Evolutionary conservation across 2,888 invertebrate species (phyloP), one percentile per base, ranked within the genome.

Genomic region (Exocentrus adspersus): DNA sequence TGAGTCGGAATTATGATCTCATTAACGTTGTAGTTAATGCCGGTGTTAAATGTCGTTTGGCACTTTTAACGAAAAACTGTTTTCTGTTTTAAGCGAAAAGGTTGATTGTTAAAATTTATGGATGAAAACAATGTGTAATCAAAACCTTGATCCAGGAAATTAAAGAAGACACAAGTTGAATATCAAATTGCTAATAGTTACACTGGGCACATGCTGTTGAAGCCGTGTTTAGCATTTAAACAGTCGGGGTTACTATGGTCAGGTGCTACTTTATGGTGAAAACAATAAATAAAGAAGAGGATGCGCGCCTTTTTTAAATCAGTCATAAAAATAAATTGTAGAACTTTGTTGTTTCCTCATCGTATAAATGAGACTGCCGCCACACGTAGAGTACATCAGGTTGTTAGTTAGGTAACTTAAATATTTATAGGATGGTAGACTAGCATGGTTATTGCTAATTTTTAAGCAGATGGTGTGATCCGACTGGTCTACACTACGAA

Each of bases 231-330:
- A 20, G 54, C 28, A 54, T 54, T 43, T 43, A 43, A 54, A 54
- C 14, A 21, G 43, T 28, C 43, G 28, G 43, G 19, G 43, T 17
- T 28, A 54, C 54, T 14, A 16, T 14, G 24, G 48, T 54, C 61
- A 63, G 63, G 63, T 63, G 59, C 50, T 41, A 41, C 24, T 41
- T 50, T 53, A 59, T 62, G n/a, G 41, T 46, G 45, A 60, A 59
- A 65, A 62, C 46, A 59, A 62, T 65, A 62, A 62, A 65, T 65
- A 60, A 65, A 64, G 45, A 53, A 45, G 59, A 59, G 65, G 65
- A 65, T 62, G 59, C 59, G 65, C 62, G 28, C 54, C 50, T 65
- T 62, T 54, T 54, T 54, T 28, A 45, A 43, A 54, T 28, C 43
- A 43, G 16, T 43, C 54, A 24, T 54, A 62, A 68, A 54, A 54